phyloP scores from a whole-genome alignment of 2,888 invertebrate species.

The Spilosoma lubricipeda region DNA sequence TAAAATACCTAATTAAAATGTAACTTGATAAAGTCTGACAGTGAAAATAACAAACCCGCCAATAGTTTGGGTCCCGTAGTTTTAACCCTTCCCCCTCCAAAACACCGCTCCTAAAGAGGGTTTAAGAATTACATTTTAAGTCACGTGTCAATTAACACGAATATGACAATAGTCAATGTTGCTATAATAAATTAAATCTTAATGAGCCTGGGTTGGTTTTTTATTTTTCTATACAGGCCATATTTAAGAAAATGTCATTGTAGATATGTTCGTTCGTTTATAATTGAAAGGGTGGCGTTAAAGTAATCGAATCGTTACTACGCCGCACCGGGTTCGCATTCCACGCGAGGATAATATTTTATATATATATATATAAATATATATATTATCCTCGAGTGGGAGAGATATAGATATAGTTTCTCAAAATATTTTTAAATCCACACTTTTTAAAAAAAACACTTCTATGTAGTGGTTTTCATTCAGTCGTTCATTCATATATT shows the following conservation, averaged over 20 bases:
- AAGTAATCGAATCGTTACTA: neutral
- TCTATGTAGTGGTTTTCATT: neutral
- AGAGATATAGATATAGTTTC: neutral
- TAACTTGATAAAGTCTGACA: neutral
- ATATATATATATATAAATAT: too few relatives aligned
- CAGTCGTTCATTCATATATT: neutral
- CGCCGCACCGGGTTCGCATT: neutral
- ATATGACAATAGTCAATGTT: neutral
- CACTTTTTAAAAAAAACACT: neutral
- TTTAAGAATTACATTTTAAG: too few relatives aligned
- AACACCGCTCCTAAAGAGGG: too few relatives aligned
- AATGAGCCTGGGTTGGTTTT: too few relatives aligned
- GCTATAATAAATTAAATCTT: neutral
- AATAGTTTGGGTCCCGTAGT: neutral
- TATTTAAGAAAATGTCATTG: neutral
- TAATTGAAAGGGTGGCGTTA: neutral
- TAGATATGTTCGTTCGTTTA: neutral
- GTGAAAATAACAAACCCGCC: neutral
- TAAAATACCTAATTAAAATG: constrained; percentile 1
- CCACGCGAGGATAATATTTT: neutral
- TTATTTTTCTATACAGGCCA: neutral
- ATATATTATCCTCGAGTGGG: too few relatives aligned
- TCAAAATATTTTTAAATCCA: neutral
- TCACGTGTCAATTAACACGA: neutral
- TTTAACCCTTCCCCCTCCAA: neutral